A percentile compares a stretch with the other conserved stretches of the same genome.
These are phyloP conservation scores for Coronaproctus castanopsis DNA, from an alignment of 2,888 invertebrate species.

Conservation along the genomic window DNA sequence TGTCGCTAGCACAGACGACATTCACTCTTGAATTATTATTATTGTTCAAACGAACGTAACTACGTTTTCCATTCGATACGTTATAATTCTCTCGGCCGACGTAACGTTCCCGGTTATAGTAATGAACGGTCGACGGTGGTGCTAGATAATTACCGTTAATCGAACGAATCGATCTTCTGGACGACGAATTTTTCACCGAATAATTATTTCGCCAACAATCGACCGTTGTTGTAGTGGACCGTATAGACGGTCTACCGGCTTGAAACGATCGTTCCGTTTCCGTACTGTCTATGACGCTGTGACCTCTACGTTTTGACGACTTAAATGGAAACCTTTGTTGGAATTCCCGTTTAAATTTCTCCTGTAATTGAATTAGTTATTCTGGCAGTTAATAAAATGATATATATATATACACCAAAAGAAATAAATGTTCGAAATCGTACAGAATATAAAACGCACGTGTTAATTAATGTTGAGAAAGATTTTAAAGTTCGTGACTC, in stretches of 20 bases:
- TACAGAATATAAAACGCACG: too few species aligned
- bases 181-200: constrained; percentile 15
- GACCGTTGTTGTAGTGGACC: constrained; percentile 19
- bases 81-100: not conserved
- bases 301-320: constrained; percentile 16
- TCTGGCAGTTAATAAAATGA: not conserved
- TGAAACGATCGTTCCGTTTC: constrained; percentile 18
- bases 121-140: not conserved
- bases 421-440: too few species aligned
- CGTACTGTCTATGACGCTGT: constrained; percentile 12
- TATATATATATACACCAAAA: too few species aligned
- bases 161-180: constrained; percentile 11
- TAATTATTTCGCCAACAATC: constrained; percentile 16
- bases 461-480: too few species aligned
- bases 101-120: not conserved
- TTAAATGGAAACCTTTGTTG: constrained; percentile 20
- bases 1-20: constrained; percentile 16
- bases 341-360: constrained; percentile 23
- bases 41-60: not conserved
- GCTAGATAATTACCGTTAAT: constrained; percentile 9
- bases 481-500: too few species aligned
- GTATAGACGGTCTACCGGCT: constrained; percentile 12
- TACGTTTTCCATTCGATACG: not conserved
- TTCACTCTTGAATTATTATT: not conserved
- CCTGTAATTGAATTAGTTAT: constrained; percentile 17